phyloP scores from a whole-genome alignment of 2,888 invertebrate species.

The Abrostola triplasia region DNA sequence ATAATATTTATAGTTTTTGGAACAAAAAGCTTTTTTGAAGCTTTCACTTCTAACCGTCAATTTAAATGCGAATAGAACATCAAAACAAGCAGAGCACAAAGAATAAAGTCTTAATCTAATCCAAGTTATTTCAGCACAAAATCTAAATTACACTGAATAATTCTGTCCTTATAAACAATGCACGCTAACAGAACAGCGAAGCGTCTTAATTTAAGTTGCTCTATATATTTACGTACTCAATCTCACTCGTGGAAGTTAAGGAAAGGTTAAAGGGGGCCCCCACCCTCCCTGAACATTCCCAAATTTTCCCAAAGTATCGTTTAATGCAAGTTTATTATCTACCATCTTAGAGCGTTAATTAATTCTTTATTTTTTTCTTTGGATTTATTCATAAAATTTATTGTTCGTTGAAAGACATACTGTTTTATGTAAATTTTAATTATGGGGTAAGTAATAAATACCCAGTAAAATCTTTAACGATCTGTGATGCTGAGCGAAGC shows the following conservation, averaged over 20 bases:
- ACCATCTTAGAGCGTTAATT: slow-evolving; percentile 80
- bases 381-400: slow-evolving; percentile 32
- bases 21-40: too few species aligned
- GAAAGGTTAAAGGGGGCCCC: slow-evolving; percentile 81
- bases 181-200: slow-evolving; percentile 77
- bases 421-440: too few species aligned
- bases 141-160: slow-evolving; percentile 73
- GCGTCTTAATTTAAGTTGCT: slow-evolving; percentile 85
- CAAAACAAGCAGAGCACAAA: slow-evolving; percentile 9
- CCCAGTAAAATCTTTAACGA: too few species aligned
- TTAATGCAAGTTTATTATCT: slow-evolving; percentile 87
- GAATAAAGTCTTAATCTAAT: slow-evolving; percentile 18
- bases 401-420: too few species aligned
- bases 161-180: slow-evolving; percentile 83
- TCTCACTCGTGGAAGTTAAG: slow-evolving; percentile 85
- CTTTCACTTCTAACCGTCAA: not conserved
- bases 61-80: not conserved
- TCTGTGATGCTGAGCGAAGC: too few species aligned
- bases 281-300: slow-evolving; percentile 71
- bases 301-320: slow-evolving; percentile 85
- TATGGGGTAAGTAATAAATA: too few species aligned
- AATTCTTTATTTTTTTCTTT: slow-evolving; percentile 70
- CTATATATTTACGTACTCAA: slow-evolving; percentile 86
- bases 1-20: too few species aligned
- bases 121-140: slow-evolving; percentile 55